These are phyloP conservation scores for Colistium nudipinnis DNA, from an alignment of 2,113 vertebrate genomes.

Conservation along the genomic window DNA sequence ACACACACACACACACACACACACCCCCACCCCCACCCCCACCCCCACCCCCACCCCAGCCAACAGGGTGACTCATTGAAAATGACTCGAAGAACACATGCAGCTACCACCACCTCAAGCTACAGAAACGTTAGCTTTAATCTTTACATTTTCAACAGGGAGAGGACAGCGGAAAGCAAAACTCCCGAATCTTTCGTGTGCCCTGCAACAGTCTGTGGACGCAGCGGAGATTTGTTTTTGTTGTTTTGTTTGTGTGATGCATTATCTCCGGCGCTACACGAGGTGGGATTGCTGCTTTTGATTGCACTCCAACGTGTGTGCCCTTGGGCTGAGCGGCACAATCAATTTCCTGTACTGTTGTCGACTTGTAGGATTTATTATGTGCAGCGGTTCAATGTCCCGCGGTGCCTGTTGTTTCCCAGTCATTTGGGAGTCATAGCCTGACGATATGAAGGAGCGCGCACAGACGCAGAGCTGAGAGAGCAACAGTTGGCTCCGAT, in stretches of 20 bases:
- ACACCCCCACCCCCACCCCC: not conserved
- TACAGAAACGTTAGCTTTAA: conserved; percentile 33
- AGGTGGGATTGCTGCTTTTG: conserved; percentile 1
- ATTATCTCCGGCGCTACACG: not conserved
- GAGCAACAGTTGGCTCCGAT: conserved; percentile 49
- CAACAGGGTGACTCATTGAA: conserved; percentile 66
- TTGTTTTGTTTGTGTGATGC: conserved; percentile 1
- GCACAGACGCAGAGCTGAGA: not conserved
- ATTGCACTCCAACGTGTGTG: not conserved
- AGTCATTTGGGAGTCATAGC: conserved; percentile 1
- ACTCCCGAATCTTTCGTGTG: not conserved
- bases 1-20: too few species aligned
- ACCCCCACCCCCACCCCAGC: not conserved
- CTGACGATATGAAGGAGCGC: not conserved
- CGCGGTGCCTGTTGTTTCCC: not conserved
- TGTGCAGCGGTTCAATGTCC: not conserved
- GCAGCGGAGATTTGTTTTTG: not conserved
- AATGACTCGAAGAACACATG: conserved; percentile 52
- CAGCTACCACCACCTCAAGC: conserved; percentile 20
- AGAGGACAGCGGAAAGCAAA: too few species aligned
- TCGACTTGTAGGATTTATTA: not conserved
- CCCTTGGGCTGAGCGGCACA: not conserved
- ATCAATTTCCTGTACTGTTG: not conserved
- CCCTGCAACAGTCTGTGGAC: not conserved
- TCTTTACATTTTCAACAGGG: conserved; percentile 2